Conservation (phyloP, 37 sponge, comb jelly and placozoan genomes). For the Eunapius fragilis region DNA sequence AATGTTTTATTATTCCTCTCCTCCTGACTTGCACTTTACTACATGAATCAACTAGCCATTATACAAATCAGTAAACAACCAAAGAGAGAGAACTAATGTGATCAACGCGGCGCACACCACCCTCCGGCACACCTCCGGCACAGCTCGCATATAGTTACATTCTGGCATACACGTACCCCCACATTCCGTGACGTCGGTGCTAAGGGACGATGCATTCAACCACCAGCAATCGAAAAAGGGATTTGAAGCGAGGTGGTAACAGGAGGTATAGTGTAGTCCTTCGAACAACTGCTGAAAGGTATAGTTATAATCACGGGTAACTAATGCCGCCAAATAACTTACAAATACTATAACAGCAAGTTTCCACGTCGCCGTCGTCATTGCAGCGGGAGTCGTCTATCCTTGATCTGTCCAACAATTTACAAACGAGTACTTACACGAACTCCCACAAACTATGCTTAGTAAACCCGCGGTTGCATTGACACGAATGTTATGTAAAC, state of each 20-base stretch:
- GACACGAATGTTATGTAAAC: neutral
- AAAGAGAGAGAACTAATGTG: neutral
- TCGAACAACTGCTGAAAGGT: neutral
- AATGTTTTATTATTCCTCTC: no score
- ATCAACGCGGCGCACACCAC: neutral
- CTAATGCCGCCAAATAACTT: neutral
- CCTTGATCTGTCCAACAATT: no score
- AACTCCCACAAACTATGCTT: no score
- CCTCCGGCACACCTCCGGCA: no score
- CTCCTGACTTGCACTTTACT: no score
- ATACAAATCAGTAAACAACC: neutral
- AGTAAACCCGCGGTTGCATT: no score
- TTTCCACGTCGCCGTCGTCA: neutral
- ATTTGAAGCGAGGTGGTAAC: constrained; percentile 12
- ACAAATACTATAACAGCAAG: neutral
- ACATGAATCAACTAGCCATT: neutral
- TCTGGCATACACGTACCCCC: constrained; percentile 28
- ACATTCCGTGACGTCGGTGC: constrained; percentile 23
- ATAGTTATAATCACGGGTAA: neutral
- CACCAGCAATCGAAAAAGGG: constrained; percentile 56
- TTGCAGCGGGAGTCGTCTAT: no score
- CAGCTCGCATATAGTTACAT: no score
- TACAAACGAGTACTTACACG: no score
- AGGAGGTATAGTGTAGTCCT: neutral
- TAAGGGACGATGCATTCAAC: constrained; percentile 4